phyloP scores from a whole-genome alignment of 2,113 vertebrate species.

The Lichenostomus cassidix region DNA sequence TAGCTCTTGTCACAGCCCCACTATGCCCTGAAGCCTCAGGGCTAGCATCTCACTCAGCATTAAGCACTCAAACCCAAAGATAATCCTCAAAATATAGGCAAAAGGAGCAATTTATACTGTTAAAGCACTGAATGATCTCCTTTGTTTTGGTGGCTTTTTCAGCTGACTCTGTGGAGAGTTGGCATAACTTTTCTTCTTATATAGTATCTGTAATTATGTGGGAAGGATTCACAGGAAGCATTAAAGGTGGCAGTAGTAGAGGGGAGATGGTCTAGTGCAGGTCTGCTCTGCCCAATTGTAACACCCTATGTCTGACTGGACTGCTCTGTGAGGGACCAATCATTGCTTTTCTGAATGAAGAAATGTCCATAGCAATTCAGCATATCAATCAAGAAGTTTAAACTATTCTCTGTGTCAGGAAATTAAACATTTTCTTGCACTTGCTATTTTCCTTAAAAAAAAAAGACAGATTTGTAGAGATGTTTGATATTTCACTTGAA shows the following conservation, averaged over 20 bases:
- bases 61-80: background rate
- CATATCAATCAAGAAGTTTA: background rate
- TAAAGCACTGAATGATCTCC: background rate
- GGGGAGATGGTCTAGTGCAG: background rate
- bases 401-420: background rate
- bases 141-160: background rate
- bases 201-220: background rate
- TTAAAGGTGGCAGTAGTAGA: background rate
- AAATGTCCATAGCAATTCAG: background rate
- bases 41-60: background rate
- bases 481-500: constrained; percentile 37
- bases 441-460: background rate
- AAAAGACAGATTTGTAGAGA: background rate
- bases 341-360: background rate
- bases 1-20: too few species aligned
- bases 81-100: background rate
- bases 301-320: background rate
- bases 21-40: background rate
- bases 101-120: background rate
- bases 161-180: background rate
- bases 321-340: background rate
- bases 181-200: background rate
- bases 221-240: background rate
- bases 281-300: background rate
- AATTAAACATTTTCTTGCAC: background rate